Conservation (phyloP, 2,113 vertebrate genomes). For the Ia io region DNA sequence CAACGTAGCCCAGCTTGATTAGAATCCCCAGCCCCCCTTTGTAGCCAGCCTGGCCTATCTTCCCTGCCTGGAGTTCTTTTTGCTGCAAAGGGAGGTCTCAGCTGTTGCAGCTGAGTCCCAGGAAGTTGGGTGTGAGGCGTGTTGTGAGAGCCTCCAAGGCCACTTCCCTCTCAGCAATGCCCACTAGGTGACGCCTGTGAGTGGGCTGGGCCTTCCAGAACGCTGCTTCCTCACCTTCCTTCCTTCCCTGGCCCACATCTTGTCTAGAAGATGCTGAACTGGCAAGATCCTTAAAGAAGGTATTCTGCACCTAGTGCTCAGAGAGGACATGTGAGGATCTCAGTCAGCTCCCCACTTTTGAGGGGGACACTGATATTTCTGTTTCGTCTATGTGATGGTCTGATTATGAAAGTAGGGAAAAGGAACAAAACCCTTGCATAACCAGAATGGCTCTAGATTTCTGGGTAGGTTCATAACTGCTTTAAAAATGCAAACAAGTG, state of each 20-base stretch:
- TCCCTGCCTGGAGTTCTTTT: neutral
- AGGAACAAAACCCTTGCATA: neutral
- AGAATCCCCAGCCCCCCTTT: neutral
- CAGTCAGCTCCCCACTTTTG: neutral
- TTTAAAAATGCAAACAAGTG: neutral
- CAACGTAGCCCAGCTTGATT: fast-evolving
- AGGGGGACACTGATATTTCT: neutral
- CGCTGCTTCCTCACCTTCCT: neutral
- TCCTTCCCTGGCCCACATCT: neutral
- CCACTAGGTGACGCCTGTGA: slow-evolving; percentile 83
- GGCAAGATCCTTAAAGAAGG: neutral
- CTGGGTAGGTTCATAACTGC: neutral
- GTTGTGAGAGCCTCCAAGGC: neutral
- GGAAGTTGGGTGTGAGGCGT: fast-evolving
- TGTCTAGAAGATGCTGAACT: neutral
- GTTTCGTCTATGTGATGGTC: neutral
- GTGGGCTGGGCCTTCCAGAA: slow-evolving; percentile 58
- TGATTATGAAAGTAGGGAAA: neutral
- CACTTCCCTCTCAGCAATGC: slow-evolving; percentile 43
- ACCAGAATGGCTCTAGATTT: neutral
- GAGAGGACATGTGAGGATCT: neutral
- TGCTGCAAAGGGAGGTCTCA: neutral
- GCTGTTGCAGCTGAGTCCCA: neutral
- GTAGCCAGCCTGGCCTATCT: fast-evolving
- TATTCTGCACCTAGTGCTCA: neutral